Percentiles rank a stretch among this genome's conserved stretches.
Evolutionary conservation across 2,797 vertebrate species (phyloP).

Genomic region (Eulemur coronatus): DNA sequence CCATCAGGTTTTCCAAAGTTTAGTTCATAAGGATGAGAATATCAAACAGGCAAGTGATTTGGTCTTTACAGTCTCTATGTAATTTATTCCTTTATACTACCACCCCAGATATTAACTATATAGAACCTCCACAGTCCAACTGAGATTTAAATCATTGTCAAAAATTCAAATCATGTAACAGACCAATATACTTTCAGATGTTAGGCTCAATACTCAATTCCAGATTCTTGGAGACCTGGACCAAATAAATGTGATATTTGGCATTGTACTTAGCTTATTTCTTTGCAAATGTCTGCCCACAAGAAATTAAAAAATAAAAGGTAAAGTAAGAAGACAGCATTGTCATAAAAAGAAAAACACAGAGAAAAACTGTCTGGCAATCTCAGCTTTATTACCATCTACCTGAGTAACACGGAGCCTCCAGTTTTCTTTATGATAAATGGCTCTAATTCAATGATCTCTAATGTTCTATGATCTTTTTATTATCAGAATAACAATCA

Average conservation of each 20-base stretch:
- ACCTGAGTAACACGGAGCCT: background rate
- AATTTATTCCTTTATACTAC: background rate
- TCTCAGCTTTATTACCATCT: background rate
- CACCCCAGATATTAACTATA: background rate
- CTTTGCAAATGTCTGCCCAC: background rate
- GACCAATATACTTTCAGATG: background rate
- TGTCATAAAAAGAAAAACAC: conserved; percentile 3
- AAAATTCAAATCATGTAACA: background rate
- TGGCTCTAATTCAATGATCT: background rate
- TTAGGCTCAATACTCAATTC: background rate
- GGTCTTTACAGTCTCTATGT: background rate
- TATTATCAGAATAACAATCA: background rate
- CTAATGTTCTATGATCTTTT: background rate
- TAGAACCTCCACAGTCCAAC: background rate
- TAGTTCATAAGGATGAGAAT: background rate
- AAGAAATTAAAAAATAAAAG: background rate
- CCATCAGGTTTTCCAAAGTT: background rate
- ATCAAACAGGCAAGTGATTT: background rate
- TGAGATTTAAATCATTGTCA: background rate
- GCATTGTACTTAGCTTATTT: background rate
- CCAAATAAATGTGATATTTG: conserved; percentile 10
- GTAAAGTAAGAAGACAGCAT: background rate
- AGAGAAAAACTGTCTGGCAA: background rate
- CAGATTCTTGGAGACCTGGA: background rate
- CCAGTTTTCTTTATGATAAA: background rate